phyloP scores from a whole-genome alignment of 2,113 vertebrate species.

The Aldabrachelys gigantea region DNA sequence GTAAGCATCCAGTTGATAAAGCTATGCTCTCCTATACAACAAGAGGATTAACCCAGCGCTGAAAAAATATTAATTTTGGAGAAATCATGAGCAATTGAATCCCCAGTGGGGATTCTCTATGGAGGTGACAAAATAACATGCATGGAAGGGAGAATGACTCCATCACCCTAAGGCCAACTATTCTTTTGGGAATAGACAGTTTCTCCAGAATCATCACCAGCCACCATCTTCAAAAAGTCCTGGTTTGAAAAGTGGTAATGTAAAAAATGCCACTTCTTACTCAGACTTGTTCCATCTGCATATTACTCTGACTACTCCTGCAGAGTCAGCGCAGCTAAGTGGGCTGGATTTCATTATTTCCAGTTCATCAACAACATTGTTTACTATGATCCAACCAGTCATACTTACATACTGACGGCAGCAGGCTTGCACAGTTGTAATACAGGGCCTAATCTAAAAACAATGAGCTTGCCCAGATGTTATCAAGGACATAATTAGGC shows the following conservation, averaged over 20 bases:
- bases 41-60: background rate
- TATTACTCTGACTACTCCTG: background rate
- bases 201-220: background rate
- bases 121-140: background rate
- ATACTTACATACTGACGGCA: background rate
- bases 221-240: background rate
- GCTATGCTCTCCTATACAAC: background rate
- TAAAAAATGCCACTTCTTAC: background rate
- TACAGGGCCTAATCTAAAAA: background rate
- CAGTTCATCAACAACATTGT: background rate
- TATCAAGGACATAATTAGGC: background rate
- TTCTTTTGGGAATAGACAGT: background rate
- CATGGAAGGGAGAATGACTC: background rate
- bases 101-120: background rate
- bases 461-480: background rate
- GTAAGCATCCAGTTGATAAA: background rate
- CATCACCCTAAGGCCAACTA: background rate
- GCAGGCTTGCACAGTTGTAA: background rate
- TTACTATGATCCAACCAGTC: background rate
- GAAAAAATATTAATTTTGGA: background rate
- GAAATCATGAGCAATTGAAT: background rate
- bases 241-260: conserved; percentile 12
- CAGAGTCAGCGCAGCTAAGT: background rate
- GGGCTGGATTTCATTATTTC: background rate
- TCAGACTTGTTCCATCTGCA: background rate